A percentile compares a stretch with the other conserved stretches of the same genome.
These are phyloP conservation scores for Urocitellus parryii DNA, from an alignment of 2,113 vertebrate genomes.

Conservation along the genomic window DNA sequence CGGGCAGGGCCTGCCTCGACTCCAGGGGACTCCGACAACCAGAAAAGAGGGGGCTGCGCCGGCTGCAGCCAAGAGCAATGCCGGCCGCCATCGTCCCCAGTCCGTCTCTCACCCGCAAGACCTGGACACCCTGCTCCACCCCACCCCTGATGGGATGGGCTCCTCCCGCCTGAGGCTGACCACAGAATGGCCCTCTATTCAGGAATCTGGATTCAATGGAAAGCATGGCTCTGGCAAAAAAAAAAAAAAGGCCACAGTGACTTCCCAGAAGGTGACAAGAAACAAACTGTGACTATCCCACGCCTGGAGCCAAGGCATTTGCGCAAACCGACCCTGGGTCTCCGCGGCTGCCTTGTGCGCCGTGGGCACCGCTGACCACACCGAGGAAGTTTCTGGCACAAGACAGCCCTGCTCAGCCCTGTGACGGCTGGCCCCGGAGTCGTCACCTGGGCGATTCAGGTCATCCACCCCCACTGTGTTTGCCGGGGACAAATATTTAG, in stretches of 20 bases:
- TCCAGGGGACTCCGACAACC: too few species aligned
- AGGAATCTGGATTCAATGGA: background rate
- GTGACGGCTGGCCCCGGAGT: accelerated
- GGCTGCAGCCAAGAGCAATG: accelerated
- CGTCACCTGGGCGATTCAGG: background rate
- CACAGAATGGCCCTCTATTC: accelerated
- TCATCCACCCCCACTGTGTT: background rate
- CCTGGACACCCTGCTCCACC: accelerated
- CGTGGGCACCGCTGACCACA: background rate
- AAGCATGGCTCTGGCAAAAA: background rate
- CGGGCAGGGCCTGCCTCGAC: accelerated
- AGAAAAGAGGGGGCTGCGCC: accelerated
- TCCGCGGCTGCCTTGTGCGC: accelerated
- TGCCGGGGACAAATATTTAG: constrained; percentile 69
- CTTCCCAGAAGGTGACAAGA: constrained; percentile 5
- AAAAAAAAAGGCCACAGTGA: background rate
- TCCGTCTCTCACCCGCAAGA: background rate
- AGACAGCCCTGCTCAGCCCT: background rate
- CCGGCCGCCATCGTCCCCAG: background rate
- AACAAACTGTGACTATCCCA: background rate
- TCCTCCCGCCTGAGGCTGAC: background rate
- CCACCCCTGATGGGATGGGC: too few species aligned
- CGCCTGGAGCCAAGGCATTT: background rate
- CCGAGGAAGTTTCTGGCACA: background rate
- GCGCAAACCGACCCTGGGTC: accelerated